Base-by-base conservation (phyloP, 2,888 invertebrate genomes). In the Plagodis dolabraria region DNA sequence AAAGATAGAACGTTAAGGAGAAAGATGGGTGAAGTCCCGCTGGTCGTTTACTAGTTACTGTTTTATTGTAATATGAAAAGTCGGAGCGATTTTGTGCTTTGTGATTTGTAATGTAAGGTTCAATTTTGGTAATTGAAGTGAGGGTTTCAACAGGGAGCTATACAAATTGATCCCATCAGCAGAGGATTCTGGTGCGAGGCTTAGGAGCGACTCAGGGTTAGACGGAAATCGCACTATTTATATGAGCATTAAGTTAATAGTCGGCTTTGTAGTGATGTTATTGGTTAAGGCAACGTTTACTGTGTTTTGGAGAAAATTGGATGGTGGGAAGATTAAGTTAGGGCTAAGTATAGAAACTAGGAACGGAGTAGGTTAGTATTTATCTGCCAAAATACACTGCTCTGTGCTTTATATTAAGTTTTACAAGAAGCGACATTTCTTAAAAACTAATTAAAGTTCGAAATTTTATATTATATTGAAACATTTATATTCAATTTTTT, bases 161-260 rank as follows among this genome's bases (percentile, higher is more conserved):
- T 86, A 89, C 89, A 89, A 87, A 90, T 89, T 87, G 83, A 80
- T 81, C 80, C 78, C 82, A 83, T 83, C 83, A 80, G 70, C 68
- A 69, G 63, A 65, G 72, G 72, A 76, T 78, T 69, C 71, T 69
- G 70, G 70, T 70, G 69, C 71, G 72, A 67, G 70, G 72, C 72
- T 75, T 72, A 74, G 74, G 72, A 66, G 66, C 71, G 75, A 69
- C 69, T 76, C 75, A 72, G 79, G 79, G 80, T 76, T 79, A 77
- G 74, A 65, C 73, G 79, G 79, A 76, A 81, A 84, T 83, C 79
- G 76, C 77, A 79, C 79, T 82, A 82, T 83, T 85, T 84, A 81
- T 82, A 79, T 77, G 76, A 77, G 79, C 77, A 82, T 80, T 82
- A 80, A 75, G 70, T 79, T 77, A 74, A 77, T 77, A 71, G 79